A percentile compares a stretch with the other conserved stretches of the same genome.
Conservation (phyloP, 2,888 invertebrate genomes). For the Crocallis elinguaria region DNA sequence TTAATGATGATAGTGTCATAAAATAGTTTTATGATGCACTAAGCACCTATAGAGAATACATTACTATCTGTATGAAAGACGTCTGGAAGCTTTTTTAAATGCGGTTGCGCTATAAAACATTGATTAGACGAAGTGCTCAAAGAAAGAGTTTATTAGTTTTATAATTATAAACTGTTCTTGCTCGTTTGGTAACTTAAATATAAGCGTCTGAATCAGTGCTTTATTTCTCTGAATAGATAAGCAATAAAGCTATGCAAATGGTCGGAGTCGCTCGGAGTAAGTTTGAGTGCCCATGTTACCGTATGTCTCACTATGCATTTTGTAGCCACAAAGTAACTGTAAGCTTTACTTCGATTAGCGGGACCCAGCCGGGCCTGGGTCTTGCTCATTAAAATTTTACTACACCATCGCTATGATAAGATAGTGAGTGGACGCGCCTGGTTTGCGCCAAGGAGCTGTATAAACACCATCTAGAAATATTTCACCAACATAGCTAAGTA, state of each 20-base stretch:
- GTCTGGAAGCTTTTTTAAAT: slow-evolving; percentile 40
- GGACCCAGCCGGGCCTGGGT: slow-evolving; percentile 50
- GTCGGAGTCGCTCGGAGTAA: slow-evolving; percentile 4
- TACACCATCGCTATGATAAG: slow-evolving; percentile 61
- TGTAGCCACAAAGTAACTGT: slow-evolving; percentile 59
- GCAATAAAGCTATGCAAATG: slow-evolving; percentile 35
- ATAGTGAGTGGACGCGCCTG: slow-evolving; percentile 47
- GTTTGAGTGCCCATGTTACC: slow-evolving; percentile 25
- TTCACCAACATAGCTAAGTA: not conserved
- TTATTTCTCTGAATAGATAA: slow-evolving; percentile 27
- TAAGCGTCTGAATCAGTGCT: no score
- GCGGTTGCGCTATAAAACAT: slow-evolving; percentile 41
- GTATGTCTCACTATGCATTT: slow-evolving; percentile 51
- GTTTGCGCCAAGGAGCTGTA: slow-evolving; percentile 45
- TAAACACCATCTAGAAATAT: slow-evolving; percentile 34
- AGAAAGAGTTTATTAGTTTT: slow-evolving; percentile 13
- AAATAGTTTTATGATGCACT: slow-evolving; percentile 18
- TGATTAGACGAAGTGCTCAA: slow-evolving; percentile 30
- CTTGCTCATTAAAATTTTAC: slow-evolving; percentile 74
- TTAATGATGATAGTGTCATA: slow-evolving; percentile 17
- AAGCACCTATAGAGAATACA: slow-evolving; percentile 38
- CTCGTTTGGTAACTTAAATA: no score
- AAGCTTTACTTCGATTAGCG: slow-evolving; percentile 65
- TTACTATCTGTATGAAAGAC: slow-evolving; percentile 41
- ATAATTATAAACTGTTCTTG: not conserved